Conservation (phyloP, 1,140 invertebrate genomes). For the Aphis gossypii region DNA sequence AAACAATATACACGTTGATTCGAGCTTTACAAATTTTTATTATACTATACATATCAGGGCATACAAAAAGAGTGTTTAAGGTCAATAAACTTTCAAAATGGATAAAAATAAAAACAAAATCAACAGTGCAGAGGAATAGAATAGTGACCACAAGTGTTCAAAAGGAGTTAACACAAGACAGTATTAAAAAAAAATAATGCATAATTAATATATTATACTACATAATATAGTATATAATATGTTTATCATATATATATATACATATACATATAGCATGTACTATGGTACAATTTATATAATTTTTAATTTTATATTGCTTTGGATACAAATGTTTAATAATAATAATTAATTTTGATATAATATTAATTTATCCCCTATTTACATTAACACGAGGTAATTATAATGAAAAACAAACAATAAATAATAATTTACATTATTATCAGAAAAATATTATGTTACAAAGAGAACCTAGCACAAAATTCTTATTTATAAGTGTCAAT, state of each 20-base stretch:
- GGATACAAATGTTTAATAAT: slow-evolving; percentile 12
- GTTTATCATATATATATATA: neutral
- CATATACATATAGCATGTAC: neutral
- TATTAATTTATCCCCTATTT: neutral
- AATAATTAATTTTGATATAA: slow-evolving; percentile 19
- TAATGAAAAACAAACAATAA: neutral
- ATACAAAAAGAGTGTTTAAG: neutral
- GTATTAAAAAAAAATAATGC: neutral
- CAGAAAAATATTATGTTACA: neutral
- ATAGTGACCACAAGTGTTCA: neutral
- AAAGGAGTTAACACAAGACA: neutral
- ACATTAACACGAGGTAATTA: neutral
- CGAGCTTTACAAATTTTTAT: neutral
- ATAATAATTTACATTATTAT: neutral
- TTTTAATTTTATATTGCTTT: neutral
- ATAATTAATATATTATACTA: neutral
- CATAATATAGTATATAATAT: neutral
- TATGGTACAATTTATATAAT: neutral
- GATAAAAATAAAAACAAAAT: neutral
- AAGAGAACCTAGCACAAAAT: neutral
- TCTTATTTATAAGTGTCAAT: neutral
- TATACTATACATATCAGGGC: neutral
- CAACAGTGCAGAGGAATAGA: neutral
- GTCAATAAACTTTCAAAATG: neutral
- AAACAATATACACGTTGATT: slow-evolving; percentile 15